phyloP scores from a whole-genome alignment of 2,797 vertebrate genomes.

The Channa striata region DNA sequence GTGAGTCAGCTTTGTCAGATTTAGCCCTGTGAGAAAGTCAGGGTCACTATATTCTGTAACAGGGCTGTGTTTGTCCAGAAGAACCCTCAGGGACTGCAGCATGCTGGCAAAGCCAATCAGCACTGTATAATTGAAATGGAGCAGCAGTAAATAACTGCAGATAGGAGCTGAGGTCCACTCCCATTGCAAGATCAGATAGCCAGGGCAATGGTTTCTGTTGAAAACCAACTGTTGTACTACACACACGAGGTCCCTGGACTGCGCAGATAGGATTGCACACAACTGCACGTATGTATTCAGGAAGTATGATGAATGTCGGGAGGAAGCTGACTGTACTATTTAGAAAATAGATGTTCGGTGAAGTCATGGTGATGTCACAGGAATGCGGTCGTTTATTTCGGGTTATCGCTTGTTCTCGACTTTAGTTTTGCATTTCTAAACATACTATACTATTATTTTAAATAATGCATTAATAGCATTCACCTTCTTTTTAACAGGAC shows the following conservation, averaged over 20 bases:
- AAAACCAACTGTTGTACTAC: slow-evolving; percentile 58
- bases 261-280: slow-evolving; percentile 34
- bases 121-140: slow-evolving; percentile 67
- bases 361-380: slow-evolving; percentile 11
- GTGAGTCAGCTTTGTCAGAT: slow-evolving; percentile 26
- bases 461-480: not conserved
- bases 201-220: slow-evolving; percentile 47
- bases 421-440: too few relatives aligned
- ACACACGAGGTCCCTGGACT: slow-evolving; percentile 41
- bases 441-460: not conserved
- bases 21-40: slow-evolving; percentile 22
- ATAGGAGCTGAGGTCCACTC: slow-evolving; percentile 54
- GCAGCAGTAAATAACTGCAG: slow-evolving; percentile 66
- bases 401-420: slow-evolving; percentile 12
- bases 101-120: slow-evolving; percentile 58
- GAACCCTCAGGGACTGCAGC: slow-evolving; percentile 54
- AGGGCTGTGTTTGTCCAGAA: slow-evolving; percentile 50
- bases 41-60: slow-evolving; percentile 26
- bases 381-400: slow-evolving; percentile 3
- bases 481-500: not conserved
- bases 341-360: slow-evolving; percentile 15
- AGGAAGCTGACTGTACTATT: slow-evolving; percentile 47
- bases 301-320: slow-evolving; percentile 67
- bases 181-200: slow-evolving; percentile 65
- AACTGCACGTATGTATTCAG: slow-evolving; percentile 55